Evolutionary conservation across 2,888 invertebrate species (phyloP), one percentile per base, ranked within the genome.

Genomic region (Ditula angustiorana): DNA sequence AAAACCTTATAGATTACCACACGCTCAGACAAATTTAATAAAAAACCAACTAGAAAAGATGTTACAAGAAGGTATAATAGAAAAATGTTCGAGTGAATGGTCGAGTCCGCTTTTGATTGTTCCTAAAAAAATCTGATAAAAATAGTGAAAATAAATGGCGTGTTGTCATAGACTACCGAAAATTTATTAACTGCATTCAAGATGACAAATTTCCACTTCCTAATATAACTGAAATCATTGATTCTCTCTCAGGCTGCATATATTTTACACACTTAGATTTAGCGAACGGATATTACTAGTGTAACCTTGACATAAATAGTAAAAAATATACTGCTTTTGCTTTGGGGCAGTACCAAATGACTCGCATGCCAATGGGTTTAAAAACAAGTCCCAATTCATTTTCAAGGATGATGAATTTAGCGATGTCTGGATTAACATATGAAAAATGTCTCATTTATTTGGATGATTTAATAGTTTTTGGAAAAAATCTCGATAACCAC

Each of bases 1-100:
- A 11, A 71, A 69, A 21, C 68, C 70, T 19, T 66, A 61, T 11
- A 63, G 53, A 50, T 68, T 68, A 35, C 69, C 69, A 7, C 30
- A 30, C 8, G 30, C 30, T 5, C 30, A 30, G 30, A 8, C 30
- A 5, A 10, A 30, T 30, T 8, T 30, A 30, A 30, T 30, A 30
- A 30, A 30, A 30, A 16, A 7, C 7, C 2, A 13, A 47, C 5
- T 46, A 8, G 2, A 23, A 5, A 3, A 21, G 11, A 46, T 41
- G 41, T 19, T 19, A 41, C 16, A 41, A 41, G 41, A 41, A 16
- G 41, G 19, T 5, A 41, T 41, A 8, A 41, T 41, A 16, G 41
- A 41, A 41, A 1, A 67, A 70, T 10, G 5, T 73, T 0, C 23
- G 74, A 4, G 44, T 41, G 41, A 41, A 19, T 41, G 41, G 41